Evolutionary conservation across 2,113 vertebrate species (phyloP).

Genomic region (Dromaius novaehollandiae): DNA sequence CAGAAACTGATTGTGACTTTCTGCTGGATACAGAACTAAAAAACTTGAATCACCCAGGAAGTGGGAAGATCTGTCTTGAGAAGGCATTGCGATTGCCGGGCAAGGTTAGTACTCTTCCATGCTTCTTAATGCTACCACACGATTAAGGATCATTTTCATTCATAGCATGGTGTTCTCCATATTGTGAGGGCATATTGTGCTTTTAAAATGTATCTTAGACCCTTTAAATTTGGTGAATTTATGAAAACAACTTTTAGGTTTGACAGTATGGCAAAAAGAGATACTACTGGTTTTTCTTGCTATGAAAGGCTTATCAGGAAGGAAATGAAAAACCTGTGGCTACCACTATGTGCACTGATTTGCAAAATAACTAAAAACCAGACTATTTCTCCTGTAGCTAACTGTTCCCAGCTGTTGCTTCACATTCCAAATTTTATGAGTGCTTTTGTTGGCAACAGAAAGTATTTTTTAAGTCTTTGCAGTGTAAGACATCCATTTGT

Average conservation of each 20-base stretch:
- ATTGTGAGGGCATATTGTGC: not conserved
- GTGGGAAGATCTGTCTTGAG: not conserved
- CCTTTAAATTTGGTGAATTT: not conserved
- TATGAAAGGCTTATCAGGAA: not conserved
- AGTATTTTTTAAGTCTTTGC: conserved; percentile 13
- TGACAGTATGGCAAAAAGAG: not conserved
- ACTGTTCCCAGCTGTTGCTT: conserved; percentile 35
- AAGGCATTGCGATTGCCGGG: not conserved
- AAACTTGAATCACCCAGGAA: not conserved
- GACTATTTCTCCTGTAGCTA: not conserved
- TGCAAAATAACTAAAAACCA: not conserved
- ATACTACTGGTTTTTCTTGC: not conserved
- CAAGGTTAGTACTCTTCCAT: not conserved
- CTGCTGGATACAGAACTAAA: not conserved
- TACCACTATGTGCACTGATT: not conserved
- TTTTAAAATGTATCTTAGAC: not conserved
- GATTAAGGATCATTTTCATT: not conserved
- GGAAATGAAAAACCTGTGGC: not conserved
- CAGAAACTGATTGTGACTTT: not conserved
- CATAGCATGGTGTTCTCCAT: fast-evolving
- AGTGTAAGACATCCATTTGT: not conserved
- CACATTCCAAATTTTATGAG: conserved; percentile 45
- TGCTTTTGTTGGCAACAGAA: conserved; percentile 34
- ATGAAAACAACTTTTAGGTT: not conserved
- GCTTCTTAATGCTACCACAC: not conserved